phyloP scores from a whole-genome alignment of 2,113 vertebrate species.

The Python bivittatus region DNA sequence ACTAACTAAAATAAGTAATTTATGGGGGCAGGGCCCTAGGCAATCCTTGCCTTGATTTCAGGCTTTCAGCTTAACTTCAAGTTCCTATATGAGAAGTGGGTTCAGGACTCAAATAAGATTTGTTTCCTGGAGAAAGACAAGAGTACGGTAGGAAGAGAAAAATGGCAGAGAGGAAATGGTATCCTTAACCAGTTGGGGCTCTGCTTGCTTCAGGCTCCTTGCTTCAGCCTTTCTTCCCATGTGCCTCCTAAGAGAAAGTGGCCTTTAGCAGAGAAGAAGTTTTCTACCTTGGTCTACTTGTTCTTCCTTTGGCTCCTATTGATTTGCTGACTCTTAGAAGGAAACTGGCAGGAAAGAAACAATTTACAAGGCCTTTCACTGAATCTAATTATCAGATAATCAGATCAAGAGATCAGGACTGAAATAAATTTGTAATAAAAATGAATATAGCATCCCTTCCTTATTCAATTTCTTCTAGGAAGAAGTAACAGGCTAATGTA shows the following conservation, averaged over 20 bases:
- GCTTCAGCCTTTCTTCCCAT: background rate
- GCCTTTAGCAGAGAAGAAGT: background rate
- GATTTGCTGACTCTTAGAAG: constrained; percentile 38
- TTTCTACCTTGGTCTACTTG: no score
- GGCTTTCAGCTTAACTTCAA: background rate
- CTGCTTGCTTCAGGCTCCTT: background rate
- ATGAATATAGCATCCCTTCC: constrained; percentile 56
- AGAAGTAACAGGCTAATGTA: constrained; percentile 57
- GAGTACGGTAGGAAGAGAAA: background rate
- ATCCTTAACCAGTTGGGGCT: background rate
- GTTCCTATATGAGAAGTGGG: background rate
- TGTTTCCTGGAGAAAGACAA: background rate
- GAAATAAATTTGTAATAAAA: constrained; percentile 64
- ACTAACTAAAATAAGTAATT: background rate
- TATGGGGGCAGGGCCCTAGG: background rate
- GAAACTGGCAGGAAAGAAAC: constrained; percentile 23
- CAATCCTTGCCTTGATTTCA: background rate
- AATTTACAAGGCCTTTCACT: constrained; percentile 30
- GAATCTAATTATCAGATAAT: constrained; percentile 65
- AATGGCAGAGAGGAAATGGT: background rate
- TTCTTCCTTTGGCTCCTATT: constrained; percentile 26
- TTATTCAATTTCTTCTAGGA: constrained; percentile 66
- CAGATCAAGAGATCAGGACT: constrained; percentile 59
- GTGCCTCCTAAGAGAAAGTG: background rate
- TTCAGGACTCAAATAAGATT: background rate